These are phyloP conservation scores for Eurytoma adleriae DNA, from an alignment of 2,888 invertebrate species.

Conservation along the genomic window DNA sequence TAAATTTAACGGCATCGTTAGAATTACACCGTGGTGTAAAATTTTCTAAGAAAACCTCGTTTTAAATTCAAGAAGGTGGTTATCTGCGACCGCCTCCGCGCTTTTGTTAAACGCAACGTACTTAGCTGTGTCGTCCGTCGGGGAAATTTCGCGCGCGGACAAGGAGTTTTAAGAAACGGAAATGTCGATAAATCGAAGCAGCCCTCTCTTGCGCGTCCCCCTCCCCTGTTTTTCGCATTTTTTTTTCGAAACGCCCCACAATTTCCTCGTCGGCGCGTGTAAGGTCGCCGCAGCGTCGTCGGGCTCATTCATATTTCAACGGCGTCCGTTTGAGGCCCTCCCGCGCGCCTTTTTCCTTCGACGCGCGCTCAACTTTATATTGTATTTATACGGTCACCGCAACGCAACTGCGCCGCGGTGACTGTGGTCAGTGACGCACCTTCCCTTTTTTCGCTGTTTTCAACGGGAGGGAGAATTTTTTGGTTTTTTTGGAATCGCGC, in stretches of 20 bases:
- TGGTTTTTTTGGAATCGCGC: not conserved
- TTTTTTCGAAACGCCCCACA: conserved; percentile 47
- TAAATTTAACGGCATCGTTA: too few relatives aligned
- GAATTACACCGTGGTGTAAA: too few relatives aligned
- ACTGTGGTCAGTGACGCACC: conserved; percentile 37
- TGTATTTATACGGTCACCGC: not conserved
- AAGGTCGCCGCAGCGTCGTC: conserved; percentile 1
- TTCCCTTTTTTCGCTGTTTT: not conserved
- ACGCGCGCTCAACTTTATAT: not conserved
- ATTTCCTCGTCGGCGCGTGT: conserved; percentile 36
- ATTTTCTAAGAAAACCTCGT: too few relatives aligned
- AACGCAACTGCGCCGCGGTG: not conserved
- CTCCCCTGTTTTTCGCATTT: conserved; percentile 33
- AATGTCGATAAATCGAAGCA: conserved; percentile 54
- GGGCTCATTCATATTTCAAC: conserved; percentile 51
- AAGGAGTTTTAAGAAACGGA: conserved; percentile 32
- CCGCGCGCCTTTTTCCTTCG: not conserved
- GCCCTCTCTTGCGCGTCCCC: not conserved
- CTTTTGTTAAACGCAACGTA: too few relatives aligned
- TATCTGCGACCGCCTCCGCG: too few relatives aligned
- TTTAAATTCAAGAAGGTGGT: too few relatives aligned
- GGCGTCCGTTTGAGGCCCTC: conserved; percentile 22
- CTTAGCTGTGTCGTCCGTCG: not conserved
- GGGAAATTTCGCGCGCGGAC: not conserved
- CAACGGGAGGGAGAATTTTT: not conserved